Conservation (phyloP, 2,113 vertebrate genomes). For the Gadus macrocephalus region DNA sequence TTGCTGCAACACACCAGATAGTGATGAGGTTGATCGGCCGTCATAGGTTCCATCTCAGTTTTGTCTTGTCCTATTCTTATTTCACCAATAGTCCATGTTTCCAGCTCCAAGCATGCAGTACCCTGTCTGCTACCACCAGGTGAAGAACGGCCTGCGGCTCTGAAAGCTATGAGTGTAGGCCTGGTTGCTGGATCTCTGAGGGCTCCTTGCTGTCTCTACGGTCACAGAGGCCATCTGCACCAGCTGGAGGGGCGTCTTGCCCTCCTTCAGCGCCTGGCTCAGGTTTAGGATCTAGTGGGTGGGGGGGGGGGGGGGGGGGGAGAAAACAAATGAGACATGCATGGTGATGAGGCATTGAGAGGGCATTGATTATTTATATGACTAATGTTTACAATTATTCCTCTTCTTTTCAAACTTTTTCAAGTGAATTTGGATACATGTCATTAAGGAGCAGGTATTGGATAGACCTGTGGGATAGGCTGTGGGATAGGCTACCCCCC, state of each 20-base stretch:
- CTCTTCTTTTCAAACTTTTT: too few species aligned
- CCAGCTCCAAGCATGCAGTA: too few species aligned
- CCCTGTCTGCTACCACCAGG: conserved; percentile 84
- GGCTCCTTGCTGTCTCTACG: conserved; percentile 89
- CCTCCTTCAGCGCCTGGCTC: conserved; percentile 89
- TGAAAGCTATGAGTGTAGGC: conserved; percentile 99
- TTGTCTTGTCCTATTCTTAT: background rate
- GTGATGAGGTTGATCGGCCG: background rate
- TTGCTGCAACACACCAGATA: background rate
- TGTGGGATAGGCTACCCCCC: background rate
- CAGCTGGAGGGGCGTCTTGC: conserved; percentile 90
- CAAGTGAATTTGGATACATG: too few species aligned
- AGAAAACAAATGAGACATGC: too few species aligned
- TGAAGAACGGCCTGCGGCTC: conserved; percentile 97
- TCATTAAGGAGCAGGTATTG: too few species aligned
- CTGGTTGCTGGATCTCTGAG: conserved; percentile 86
- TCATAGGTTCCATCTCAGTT: background rate
- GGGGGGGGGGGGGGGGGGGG: background rate
- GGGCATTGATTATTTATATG: too few species aligned
- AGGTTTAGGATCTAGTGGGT: conserved; percentile 86
- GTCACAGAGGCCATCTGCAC: conserved; percentile 96
- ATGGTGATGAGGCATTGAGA: too few species aligned
- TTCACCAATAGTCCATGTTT: background rate
- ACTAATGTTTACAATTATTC: too few species aligned
- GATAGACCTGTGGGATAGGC: too few species aligned